Base-by-base conservation (phyloP, 2,888 invertebrate species). In the Cataglyphis cursor region DNA sequence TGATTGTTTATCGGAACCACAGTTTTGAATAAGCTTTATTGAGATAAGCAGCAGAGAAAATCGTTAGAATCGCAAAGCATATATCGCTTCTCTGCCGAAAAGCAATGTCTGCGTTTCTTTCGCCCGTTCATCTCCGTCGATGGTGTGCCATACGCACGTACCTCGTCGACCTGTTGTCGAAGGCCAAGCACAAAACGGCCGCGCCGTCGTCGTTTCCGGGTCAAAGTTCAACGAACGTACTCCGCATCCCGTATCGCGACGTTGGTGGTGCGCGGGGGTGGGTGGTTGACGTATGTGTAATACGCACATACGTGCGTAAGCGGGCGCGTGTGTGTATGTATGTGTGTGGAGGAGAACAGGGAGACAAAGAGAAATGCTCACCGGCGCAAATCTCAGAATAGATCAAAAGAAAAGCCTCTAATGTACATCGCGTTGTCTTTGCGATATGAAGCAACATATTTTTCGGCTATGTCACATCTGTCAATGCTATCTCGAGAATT, bases 171-270 rank as follows among this genome's bases (percentile, higher is more conserved):
- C 86, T 85, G 87, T 89, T 87, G 88, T 90, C 90, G 90, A 90
- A 90, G 90, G 90, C 90, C 90, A 90, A 90, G 86, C 88, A 88
- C 90, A 90, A 90, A 90, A 82, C 84, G 80, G 35, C 70, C 72
- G 80, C 80, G 62, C 65, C 66, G 54, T 74, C 62, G 59, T 74
- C 66, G 85, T 86, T 90, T 90, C 89, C 89, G 90, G 89, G 90
- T 90, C 90, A 89, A 82, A 90, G 90, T 88, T 90, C 90, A 88
- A 90, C 78, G 90, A 74, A 89, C 90, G 88, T 87, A 81, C 62
- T 65, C 81, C n/a, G 15, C 41, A 41, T 64, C 31, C 38, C 54
- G 65, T 75, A 44, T 41, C 51, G 62, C 48, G 61, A 75, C 31
- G 54, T 74, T 74, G 54, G 31, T 48, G 21, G 21, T 41, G 31